Evolutionary conservation across 2,797 vertebrate genomes (phyloP).

Genomic region (Phylloscopus collybita): DNA sequence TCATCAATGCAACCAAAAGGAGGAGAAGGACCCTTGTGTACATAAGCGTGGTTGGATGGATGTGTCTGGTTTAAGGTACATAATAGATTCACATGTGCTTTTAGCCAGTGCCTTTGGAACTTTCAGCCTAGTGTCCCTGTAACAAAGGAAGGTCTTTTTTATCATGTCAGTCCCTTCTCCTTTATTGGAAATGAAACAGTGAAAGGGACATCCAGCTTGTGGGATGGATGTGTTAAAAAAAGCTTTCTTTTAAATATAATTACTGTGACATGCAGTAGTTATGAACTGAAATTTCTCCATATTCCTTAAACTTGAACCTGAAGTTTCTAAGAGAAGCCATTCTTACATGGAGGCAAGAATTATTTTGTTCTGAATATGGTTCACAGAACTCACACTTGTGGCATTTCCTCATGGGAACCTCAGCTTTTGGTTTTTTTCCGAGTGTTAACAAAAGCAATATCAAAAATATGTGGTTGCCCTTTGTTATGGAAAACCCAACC

Average conservation of each 20-base stretch:
- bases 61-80: neutral
- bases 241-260: neutral
- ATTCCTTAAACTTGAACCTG: neutral
- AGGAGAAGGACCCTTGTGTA: neutral
- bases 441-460: neutral
- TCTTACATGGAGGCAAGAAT: neutral
- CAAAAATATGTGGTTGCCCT: neutral
- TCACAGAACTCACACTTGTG: neutral
- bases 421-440: neutral
- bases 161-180: neutral
- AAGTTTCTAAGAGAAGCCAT: neutral
- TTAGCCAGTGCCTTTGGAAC: neutral
- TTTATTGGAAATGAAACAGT: neutral
- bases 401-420: neutral
- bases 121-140: neutral
- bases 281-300: neutral
- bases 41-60: fast-evolving
- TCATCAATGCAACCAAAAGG: fast-evolving
- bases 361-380: neutral
- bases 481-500: neutral
- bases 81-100: neutral
- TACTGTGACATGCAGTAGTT: neutral
- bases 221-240: neutral
- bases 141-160: neutral
- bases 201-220: neutral